These are phyloP conservation scores for Eretmochelys imbricata DNA, from an alignment of 2,113 vertebrate species.

Conservation along the genomic window DNA sequence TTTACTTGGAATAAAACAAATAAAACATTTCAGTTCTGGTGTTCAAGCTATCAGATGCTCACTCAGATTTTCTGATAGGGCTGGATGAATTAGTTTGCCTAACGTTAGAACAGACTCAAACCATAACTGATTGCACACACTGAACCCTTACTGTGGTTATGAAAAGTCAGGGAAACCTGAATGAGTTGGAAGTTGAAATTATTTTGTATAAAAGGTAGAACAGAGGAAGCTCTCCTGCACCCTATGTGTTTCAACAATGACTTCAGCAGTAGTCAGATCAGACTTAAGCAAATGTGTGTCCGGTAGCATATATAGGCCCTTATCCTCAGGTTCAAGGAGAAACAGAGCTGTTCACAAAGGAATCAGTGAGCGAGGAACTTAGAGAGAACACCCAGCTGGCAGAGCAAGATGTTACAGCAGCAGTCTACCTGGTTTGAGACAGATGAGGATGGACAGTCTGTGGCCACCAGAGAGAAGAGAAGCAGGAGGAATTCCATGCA, in stretches of 20 bases:
- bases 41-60: not conserved
- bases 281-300: not conserved
- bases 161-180: not conserved
- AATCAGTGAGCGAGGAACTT: not conserved
- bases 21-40: not conserved
- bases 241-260: slow-evolving; percentile 18
- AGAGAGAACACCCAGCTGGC: not conserved
- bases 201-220: not conserved
- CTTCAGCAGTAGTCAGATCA: not conserved
- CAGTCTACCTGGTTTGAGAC: not conserved
- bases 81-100: not conserved
- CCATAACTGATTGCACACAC: not conserved
- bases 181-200: accelerated
- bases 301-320: not conserved
- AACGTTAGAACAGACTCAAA: not conserved
- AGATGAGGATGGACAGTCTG: not conserved
- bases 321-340: not conserved
- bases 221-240: not conserved
- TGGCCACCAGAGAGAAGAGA: not conserved
- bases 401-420: not conserved
- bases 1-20: not conserved
- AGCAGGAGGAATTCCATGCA: not conserved
- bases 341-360: not conserved
- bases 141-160: not conserved
- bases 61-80: not conserved